Base-by-base conservation (phyloP, 2,888 invertebrate species). In the Sturmia bella region DNA sequence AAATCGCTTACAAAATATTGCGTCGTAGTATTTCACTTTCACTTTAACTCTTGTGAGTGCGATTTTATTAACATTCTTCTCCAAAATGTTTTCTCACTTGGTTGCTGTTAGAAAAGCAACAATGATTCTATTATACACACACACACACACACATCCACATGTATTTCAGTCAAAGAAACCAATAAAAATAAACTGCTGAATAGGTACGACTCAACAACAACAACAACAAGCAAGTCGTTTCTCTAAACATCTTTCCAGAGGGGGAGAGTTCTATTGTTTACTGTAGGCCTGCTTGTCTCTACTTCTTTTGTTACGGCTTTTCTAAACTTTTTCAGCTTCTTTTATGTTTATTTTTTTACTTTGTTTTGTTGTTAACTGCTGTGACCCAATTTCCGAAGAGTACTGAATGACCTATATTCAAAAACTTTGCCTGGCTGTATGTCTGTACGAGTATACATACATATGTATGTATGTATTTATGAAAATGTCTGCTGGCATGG, bases 361-460 rank as follows among this genome's bases (percentile, higher is more conserved):
- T 76, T 76, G 54, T 32, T 72, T 81, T 68, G 52, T 32, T 32
- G 32, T 7, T 32, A 7, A 32, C 32, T 3, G 64, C 63, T 69
- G 69, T 74, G 81, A 77, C 81, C 81, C 45, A 81, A 77, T 77
- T 80, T 24, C 27, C 15, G 63, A 64, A 69, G 27, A 74, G 27
- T 37, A 69, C 52, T 41, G 12, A 69, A 70, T 74, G 68, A 74
- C 63, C 54, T 32, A 54, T 56, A 32, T 69, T 32, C 43, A 27
- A 12, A 64, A 39, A 39, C n/a, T n/a, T n/a, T 52, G n/a, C n/a
- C 13, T 24, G 32, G 5, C 12, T 56, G 52, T 54, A 54, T 24
- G 54, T n/a, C n/a, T n/a, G n/a, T n/a, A n/a, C n/a, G n/a, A n/a
- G n/a, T n/a, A n/a, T n/a, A n/a, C n/a, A n/a, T n/a, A n/a, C n/a